Evolutionary conservation across 2,113 vertebrate genomes (phyloP).

Genomic region (Vidua macroura): DNA sequence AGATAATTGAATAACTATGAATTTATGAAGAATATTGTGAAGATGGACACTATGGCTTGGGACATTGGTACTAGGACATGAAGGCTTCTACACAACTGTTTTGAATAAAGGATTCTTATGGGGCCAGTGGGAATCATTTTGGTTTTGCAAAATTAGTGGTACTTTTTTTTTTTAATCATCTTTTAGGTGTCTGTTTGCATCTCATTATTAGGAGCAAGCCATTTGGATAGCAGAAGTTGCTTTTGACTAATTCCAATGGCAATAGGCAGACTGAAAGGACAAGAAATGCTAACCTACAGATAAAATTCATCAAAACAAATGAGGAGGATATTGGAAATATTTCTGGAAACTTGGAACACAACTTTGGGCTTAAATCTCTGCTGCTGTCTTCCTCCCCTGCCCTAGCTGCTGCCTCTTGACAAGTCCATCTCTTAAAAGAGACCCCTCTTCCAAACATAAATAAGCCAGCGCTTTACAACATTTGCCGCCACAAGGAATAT

Average conservation of each 20-base stretch:
- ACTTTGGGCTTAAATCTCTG: neutral
- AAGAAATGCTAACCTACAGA: neutral
- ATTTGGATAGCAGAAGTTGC: neutral
- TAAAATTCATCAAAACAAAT: neutral
- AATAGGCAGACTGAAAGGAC: neutral
- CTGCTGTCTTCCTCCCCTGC: neutral
- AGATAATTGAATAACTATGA: neutral
- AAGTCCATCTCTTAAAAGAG: neutral
- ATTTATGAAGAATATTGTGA: neutral
- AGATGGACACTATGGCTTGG: neutral
- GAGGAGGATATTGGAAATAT: neutral
- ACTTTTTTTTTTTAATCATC: neutral
- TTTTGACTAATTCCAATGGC: neutral
- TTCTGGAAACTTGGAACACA: neutral
- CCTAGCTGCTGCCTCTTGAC: neutral
- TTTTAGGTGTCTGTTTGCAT: neutral
- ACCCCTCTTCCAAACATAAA: neutral
- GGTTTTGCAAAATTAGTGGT: neutral
- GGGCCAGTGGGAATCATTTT: neutral
- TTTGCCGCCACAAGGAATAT: neutral
- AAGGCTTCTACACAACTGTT: neutral
- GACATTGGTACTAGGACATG: neutral
- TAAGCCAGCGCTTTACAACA: neutral
- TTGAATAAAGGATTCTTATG: neutral
- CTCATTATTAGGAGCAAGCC: neutral